Evolutionary conservation across 1,140 invertebrate genomes (phyloP), one percentile per base, ranked within the genome.

Genomic region (Drosophila mayri): DNA sequence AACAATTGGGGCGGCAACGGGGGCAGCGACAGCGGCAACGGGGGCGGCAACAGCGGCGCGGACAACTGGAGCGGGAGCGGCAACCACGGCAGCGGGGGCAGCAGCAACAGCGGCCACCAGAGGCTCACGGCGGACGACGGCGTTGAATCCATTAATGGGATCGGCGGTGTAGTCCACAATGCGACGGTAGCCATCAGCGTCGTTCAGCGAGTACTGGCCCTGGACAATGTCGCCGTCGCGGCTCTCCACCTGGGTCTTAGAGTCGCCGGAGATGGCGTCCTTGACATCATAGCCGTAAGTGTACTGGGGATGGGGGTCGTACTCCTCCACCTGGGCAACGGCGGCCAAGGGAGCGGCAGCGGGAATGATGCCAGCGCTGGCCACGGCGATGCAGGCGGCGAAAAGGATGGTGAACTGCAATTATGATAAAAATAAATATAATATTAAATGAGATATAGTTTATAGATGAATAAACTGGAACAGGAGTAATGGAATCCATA

Each of bases 241-340:
- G 63, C 73, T 90, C 84, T 93, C 93, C 46, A 83, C 68, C 59
- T 92, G 92, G 16, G 79, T 92, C 82, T 93, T 93, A 14, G 80
- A 84, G 46, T 93, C 93, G 22, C 93, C 92, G 68, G 90, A 93
- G 55, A 93, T 82, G 47, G 93, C 95, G 90, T 96, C 95, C 84
- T 95, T 95, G 20, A 96, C 95, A 66, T 95, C 95, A 76, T 96
- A 96, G 43, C 94, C 94, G 79, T 95, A 96, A 58, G 94, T 94
- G 92, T 96, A 96, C 68, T 95, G 95, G 28, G 95, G 95, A 78
- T 95, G 95, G 10, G 94, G 94, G 38, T 94, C 94, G 85, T 94
- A 94, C 32, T 94, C 93, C 59, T 94, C 94, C 5, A 93, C 92
- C 41, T 93, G 92, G 30, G 93, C 93, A 6, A 93, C 91, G 46